Conservation (phyloP, 53 echinoderm and acorn worm genomes). For the Mesocentrotus franciscanus region DNA sequence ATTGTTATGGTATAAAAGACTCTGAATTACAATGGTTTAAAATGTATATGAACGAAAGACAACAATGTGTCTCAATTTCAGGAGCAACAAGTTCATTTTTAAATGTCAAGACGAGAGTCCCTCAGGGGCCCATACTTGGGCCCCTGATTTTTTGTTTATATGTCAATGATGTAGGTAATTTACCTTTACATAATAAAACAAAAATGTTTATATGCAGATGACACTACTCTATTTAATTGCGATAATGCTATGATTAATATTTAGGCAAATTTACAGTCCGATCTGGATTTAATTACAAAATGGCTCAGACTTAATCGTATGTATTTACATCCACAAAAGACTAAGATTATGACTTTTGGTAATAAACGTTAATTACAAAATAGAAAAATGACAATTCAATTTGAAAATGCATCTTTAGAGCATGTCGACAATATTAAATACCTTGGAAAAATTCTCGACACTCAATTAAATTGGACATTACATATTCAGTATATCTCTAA, state of each 20-base stretch:
- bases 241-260: not conserved
- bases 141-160: slow-evolving; percentile 41
- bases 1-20: slow-evolving; percentile 6
- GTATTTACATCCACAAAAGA: slow-evolving; percentile 28
- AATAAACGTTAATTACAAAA: slow-evolving; percentile 1
- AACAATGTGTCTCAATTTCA: not conserved
- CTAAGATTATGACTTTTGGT: not conserved
- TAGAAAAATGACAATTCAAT: not conserved
- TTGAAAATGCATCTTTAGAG: not conserved
- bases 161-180: not conserved
- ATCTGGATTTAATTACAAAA: not conserved
- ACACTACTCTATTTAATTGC: not conserved
- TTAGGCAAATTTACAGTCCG: not conserved
- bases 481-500: not conserved
- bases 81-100: not conserved
- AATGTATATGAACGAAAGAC: not conserved
- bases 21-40: slow-evolving; percentile 23
- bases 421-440: not conserved
- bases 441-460: not conserved
- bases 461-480: slow-evolving; percentile 2
- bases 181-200: not conserved
- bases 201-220: not conserved
- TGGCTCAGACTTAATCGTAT: not conserved
- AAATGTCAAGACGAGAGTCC: slow-evolving; percentile 1
- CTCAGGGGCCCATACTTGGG: slow-evolving; percentile 17